Conservation (phyloP, 2,113 vertebrate genomes). For the Abramis brama region DNA sequence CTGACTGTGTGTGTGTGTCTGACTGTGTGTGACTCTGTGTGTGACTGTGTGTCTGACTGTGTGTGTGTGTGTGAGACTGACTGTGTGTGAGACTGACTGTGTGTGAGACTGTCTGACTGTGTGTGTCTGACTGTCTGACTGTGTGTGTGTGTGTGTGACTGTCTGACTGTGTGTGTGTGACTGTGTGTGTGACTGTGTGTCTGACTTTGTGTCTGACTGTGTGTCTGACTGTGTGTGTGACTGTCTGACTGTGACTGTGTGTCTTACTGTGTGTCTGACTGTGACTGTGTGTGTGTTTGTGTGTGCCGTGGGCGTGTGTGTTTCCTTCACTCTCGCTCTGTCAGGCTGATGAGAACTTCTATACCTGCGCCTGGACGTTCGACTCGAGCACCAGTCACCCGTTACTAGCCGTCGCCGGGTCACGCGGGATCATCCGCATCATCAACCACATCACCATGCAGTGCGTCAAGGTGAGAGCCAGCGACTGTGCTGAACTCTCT, state of each 20-base stretch:
- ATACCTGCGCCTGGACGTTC: conserved; percentile 97
- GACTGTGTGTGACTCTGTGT: no score
- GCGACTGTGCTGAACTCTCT: no score
- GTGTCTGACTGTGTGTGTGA: neutral
- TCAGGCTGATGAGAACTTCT: conserved; percentile 98
- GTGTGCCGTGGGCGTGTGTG: neutral
- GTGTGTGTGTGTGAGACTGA: no score
- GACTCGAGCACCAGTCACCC: conserved; percentile 98
- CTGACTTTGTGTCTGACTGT: no score
- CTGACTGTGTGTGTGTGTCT: neutral
- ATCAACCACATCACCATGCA: conserved; percentile 99
- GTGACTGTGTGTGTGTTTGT: neutral
- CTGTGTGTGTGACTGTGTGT: neutral
- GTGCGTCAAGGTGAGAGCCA: conserved; percentile 88
- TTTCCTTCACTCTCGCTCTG: conserved; percentile 71
- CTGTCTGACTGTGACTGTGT: neutral
- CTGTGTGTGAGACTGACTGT: neutral
- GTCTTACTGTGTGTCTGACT: neutral
- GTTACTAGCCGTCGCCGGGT: conserved; percentile 93
- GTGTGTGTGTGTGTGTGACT: no score
- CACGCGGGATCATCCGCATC: conserved; percentile 95
- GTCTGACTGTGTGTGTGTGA: no score
- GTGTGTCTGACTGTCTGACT: neutral
- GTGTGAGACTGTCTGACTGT: neutral
- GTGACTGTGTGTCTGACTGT: neutral